Conservation (phyloP, 2,888 invertebrate species). For the Polymixis flavicincta region DNA sequence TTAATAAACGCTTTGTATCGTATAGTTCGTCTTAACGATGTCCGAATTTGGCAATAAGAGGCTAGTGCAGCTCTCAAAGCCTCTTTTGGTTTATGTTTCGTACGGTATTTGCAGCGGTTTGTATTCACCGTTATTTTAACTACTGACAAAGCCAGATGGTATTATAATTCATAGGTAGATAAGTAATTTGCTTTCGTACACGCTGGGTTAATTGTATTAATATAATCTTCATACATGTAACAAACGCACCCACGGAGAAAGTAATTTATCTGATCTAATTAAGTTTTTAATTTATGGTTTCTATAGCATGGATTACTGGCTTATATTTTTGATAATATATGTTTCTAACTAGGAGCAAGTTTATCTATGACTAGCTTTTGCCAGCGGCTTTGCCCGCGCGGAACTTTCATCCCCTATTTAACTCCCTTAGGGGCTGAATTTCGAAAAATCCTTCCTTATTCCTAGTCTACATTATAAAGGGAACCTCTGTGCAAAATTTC, state of each 20-base stretch:
- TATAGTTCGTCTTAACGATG: slow-evolving; percentile 49
- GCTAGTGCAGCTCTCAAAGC: slow-evolving; percentile 72
- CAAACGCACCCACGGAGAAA: slow-evolving; percentile 26
- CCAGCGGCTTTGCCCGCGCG: too few species aligned
- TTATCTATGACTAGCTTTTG: too few species aligned
- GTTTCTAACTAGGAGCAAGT: slow-evolving; percentile 20
- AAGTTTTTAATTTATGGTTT: slow-evolving; percentile 43
- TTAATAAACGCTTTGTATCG: slow-evolving; percentile 44
- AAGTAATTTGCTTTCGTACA: slow-evolving; percentile 60
- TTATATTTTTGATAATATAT: slow-evolving; percentile 19
- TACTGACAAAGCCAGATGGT: slow-evolving; percentile 72
- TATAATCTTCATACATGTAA: slow-evolving; percentile 46
- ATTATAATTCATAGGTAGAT: slow-evolving; percentile 65
- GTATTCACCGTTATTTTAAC: slow-evolving; percentile 84
- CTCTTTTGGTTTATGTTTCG: slow-evolving; percentile 81
- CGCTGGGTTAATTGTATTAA: slow-evolving; percentile 36
- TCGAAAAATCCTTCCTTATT: too few species aligned
- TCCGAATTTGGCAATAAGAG: slow-evolving; percentile 71
- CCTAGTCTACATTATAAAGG: too few species aligned
- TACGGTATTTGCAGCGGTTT: slow-evolving; percentile 88
- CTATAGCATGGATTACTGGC: slow-evolving; percentile 16
- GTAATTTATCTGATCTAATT: slow-evolving; percentile 34
- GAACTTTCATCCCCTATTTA: too few species aligned
- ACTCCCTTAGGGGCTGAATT: too few species aligned
- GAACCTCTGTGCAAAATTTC: too few species aligned